Evolutionary conservation across 1,140 invertebrate species (phyloP), one percentile per base, ranked within the genome.

Genomic region (Propsilocerus akamusi): DNA sequence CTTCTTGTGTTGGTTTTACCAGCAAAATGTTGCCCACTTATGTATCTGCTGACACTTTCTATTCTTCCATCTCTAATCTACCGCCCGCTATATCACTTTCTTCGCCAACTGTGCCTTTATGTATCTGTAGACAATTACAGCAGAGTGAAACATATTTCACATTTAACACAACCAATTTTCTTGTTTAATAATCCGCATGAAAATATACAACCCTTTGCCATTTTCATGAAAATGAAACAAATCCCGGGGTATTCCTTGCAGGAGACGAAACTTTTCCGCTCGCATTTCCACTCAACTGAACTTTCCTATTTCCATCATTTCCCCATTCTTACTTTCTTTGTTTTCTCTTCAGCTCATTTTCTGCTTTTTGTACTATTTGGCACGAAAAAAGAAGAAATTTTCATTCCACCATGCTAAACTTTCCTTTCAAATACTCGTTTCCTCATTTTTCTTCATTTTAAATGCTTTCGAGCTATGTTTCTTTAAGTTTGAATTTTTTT

Each of bases 281-380:
- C 10, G 25, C 14, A n/a, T 41, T 20, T 34, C 11, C 25, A 34
- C 14, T 51, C 26, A 49, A 37, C 24, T 20, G 14, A 26, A 37
- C 20, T 37, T n/a, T 30, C 28, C n/a, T 69, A 58, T 72, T 63
- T 65, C 69, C 69, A 59, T 69, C 69, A 65, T 71, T 71, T 65
- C 69, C 70, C 69, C 69, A 71, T 69, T 65, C 68, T 71, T 30
- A 30, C 28, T 60, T 51, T 50, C 30, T 51, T 55, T 52, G 24
- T 51, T n/a, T 49, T 46, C n/a, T 51, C 10, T 14, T 47, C 7
- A 28, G 25, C 14, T 17, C 5, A 20, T 49, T 49, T 12, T 25
- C 25, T 5, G 25, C 22, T 46, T 14, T 46, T 46, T 14, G 22
- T 17, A n/a, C n/a, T n/a, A n/a, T n/a, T n/a, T n/a, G n/a, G n/a